phyloP scores from a whole-genome alignment of 2,113 vertebrate species.

The Sinocyclocheilus anophthalmus region DNA sequence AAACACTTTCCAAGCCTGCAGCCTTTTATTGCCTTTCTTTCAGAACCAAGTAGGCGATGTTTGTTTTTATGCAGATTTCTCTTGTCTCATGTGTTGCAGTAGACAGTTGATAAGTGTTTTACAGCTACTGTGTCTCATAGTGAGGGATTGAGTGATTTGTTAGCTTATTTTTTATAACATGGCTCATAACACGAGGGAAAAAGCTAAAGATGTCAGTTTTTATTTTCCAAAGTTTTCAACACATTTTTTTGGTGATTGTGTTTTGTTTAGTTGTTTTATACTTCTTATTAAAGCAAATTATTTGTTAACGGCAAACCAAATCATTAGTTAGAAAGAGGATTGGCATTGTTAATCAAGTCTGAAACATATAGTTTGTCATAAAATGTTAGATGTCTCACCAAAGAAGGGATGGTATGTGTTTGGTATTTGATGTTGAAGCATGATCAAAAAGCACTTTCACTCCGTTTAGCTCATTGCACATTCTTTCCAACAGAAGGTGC shows the following conservation, averaged over 20 bases:
- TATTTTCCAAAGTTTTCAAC: neutral
- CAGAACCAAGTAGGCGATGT: neutral
- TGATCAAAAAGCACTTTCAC: constrained; percentile 28
- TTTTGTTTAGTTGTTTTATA: constrained; percentile 3
- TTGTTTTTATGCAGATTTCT: constrained; percentile 33
- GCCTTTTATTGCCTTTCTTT: constrained; percentile 30
- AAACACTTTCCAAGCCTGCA: constrained; percentile 18
- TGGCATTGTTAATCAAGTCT: constrained; percentile 3
- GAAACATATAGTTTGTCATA: neutral
- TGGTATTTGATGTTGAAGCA: constrained; percentile 19
- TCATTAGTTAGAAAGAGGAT: neutral
- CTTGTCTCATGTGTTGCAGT: constrained; percentile 20
- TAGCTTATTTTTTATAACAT: no score
- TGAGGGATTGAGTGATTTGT: constrained; percentile 24
- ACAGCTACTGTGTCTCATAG: constrained; percentile 25
- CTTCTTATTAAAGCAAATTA: neutral
- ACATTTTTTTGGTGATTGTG: neutral
- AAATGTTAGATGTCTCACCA: neutral
- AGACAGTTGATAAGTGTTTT: constrained; percentile 18
- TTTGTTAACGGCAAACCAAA: constrained; percentile 8
- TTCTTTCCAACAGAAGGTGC: constrained; percentile 68
- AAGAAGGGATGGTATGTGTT: constrained; percentile 35
- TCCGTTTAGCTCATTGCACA: constrained; percentile 40
- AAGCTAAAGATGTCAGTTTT: neutral
- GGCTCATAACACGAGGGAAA: no score